Percentiles rank a stretch among this genome's conserved stretches.
These are phyloP conservation scores for Cairina moschata DNA, from an alignment of 2,113 vertebrate genomes.

Conservation along the genomic window DNA sequence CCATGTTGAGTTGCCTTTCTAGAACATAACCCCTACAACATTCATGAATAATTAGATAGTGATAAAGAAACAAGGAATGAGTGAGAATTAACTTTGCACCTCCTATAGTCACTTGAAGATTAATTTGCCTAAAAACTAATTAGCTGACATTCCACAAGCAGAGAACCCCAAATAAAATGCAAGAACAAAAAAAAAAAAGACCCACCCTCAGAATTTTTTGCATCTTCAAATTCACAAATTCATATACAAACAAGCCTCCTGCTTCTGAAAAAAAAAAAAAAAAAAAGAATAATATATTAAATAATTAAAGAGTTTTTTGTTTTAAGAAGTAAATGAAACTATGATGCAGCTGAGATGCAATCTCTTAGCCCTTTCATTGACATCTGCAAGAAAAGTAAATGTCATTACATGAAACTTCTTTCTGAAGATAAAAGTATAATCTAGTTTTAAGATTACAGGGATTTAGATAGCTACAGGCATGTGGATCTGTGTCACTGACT, in stretches of 20 bases:
- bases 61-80: not conserved
- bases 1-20: slow-evolving; percentile 21
- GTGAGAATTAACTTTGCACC: slow-evolving; percentile 45
- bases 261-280: not conserved
- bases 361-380: not conserved
- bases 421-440: not conserved
- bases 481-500: not conserved
- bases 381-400: not conserved
- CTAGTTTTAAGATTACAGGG: not conserved
- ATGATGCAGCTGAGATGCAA: not conserved
- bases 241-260: not conserved
- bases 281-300: too few relatives aligned
- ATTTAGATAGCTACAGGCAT: not conserved
- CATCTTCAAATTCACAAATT: not conserved
- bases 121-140: slow-evolving; percentile 60
- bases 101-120: slow-evolving; percentile 50
- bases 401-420: not conserved
- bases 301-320: not conserved
- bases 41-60: slow-evolving; percentile 45
- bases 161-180: not conserved
- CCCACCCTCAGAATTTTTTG: not conserved
- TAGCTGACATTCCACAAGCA: not conserved
- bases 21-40: not conserved
- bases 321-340: not conserved
- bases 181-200: not conserved